phyloP scores from a whole-genome alignment of 2,888 invertebrate species.

The Teleiodes luculella region DNA sequence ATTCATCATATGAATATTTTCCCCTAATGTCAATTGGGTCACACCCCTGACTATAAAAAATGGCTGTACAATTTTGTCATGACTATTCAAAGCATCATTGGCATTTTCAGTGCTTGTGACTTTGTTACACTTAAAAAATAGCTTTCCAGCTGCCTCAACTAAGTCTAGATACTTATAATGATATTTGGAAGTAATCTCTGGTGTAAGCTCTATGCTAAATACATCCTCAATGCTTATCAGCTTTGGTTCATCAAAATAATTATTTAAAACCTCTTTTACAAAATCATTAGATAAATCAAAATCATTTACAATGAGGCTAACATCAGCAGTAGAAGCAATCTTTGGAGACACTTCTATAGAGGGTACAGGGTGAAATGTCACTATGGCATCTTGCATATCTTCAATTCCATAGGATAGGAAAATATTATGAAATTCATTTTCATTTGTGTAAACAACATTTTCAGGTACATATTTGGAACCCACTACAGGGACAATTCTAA shows the following conservation, averaged over 20 bases:
- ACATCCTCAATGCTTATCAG: constrained; percentile 81
- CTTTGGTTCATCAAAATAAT: constrained; percentile 83
- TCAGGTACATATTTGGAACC: constrained; percentile 49
- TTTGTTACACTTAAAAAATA: constrained; percentile 67
- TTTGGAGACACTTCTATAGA: constrained; percentile 59
- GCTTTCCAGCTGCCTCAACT: constrained; percentile 49
- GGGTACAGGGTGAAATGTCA: constrained; percentile 60
- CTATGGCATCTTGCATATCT: constrained; percentile 36
- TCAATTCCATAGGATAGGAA: constrained; percentile 46
- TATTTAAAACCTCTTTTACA: constrained; percentile 79
- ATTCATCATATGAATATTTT: constrained; percentile 74
- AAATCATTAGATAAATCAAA: constrained; percentile 69
- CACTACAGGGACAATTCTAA: constrained; percentile 59
- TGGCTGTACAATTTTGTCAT: constrained; percentile 43
- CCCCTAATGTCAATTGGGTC: constrained; percentile 79
- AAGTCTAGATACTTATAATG: constrained; percentile 65
- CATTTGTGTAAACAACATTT: constrained; percentile 48
- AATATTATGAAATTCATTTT: constrained; percentile 60
- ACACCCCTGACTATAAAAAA: constrained; percentile 79
- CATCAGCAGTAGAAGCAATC: constrained; percentile 63
- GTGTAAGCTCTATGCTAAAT: constrained; percentile 80
- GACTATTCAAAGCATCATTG: constrained; percentile 22
- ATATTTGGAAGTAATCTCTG: constrained; percentile 59
- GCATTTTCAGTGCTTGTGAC: constrained; percentile 34
- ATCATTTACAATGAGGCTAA: constrained; percentile 59